These are phyloP conservation scores for Parauchenoglanis ngamensis DNA, from an alignment of 2,797 vertebrate genomes.

Conservation along the genomic window DNA sequence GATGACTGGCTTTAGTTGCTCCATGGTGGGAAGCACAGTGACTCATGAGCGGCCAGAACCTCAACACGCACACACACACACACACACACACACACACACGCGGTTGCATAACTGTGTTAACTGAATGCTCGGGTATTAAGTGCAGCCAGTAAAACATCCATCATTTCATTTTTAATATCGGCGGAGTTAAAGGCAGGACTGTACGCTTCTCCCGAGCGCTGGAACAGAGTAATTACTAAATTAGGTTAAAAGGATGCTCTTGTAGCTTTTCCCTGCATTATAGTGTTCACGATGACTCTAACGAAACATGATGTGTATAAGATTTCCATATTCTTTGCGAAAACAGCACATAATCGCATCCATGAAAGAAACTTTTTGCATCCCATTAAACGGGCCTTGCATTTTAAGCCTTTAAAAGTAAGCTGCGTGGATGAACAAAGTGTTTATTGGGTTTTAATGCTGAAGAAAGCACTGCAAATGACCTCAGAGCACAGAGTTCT, in stretches of 20 bases:
- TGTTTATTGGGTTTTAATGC: not conserved
- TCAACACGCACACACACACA: not conserved
- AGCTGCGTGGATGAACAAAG: not conserved
- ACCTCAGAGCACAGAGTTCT: not conserved
- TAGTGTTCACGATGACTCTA: not conserved
- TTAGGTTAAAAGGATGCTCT: conserved; percentile 20
- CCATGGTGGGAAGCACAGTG: conserved; percentile 10
- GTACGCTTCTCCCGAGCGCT: not conserved
- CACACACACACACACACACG: conserved; percentile 7
- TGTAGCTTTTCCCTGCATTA: not conserved
- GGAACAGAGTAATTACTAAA: conserved; percentile 12
- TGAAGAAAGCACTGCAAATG: not conserved
- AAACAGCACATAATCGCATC: not conserved
- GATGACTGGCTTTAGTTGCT: conserved; percentile 19
- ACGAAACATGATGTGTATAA: not conserved
- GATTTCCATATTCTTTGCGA: not conserved
- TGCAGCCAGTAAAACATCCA: conserved; percentile 1
- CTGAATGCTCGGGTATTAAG: conserved; percentile 11
- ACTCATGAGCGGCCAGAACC: conserved; percentile 9
- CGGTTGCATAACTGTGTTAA: conserved; percentile 7
- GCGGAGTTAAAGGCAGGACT: not conserved
- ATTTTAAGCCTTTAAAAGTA: not conserved
- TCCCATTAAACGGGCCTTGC: not conserved
- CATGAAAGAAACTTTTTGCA: not conserved
- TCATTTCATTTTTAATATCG: conserved; percentile 27